phyloP scores from a whole-genome alignment of 2,888 invertebrate species.

The Agrotis puta region DNA sequence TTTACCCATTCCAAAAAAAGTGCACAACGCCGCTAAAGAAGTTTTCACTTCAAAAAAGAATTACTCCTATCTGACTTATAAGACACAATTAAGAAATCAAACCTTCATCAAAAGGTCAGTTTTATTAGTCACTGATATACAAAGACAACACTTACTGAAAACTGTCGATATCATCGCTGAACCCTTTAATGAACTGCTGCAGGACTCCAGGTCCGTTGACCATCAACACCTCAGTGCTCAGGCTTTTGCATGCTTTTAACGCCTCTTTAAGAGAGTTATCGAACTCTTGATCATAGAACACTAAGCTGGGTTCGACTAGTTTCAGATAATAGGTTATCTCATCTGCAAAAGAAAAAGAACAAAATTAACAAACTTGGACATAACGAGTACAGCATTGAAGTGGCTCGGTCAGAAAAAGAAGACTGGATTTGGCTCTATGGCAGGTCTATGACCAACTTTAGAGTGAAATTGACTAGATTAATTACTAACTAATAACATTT shows the following conservation, averaged over 20 bases:
- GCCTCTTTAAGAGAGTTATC: conserved; percentile 54
- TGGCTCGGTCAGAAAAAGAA: too few species aligned
- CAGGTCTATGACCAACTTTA: too few species aligned
- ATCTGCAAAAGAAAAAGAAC: conserved; percentile 56
- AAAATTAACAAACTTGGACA: not conserved
- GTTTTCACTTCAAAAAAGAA: too few species aligned
- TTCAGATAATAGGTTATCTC: conserved; percentile 72
- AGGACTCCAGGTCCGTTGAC: conserved; percentile 64
- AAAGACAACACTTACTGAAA: conserved; percentile 66
- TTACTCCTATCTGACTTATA: too few species aligned
- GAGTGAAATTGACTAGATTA: too few species aligned
- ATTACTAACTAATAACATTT: too few species aligned
- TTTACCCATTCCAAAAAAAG: too few species aligned
- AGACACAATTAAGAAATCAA: too few species aligned
- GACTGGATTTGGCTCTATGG: too few species aligned
- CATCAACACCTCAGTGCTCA: conserved; percentile 55
- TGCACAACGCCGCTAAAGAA: too few species aligned
- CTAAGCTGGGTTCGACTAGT: conserved; percentile 68
- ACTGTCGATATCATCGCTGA: conserved; percentile 56
- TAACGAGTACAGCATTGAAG: too few species aligned
- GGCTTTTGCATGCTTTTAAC: conserved; percentile 4
- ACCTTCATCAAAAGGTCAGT: too few species aligned
- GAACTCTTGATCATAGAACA: conserved; percentile 74
- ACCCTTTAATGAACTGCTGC: conserved; percentile 59
- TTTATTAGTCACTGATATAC: not conserved